phyloP scores from a whole-genome alignment of 1,140 invertebrate genomes.

The Drosophila neocordata region DNA sequence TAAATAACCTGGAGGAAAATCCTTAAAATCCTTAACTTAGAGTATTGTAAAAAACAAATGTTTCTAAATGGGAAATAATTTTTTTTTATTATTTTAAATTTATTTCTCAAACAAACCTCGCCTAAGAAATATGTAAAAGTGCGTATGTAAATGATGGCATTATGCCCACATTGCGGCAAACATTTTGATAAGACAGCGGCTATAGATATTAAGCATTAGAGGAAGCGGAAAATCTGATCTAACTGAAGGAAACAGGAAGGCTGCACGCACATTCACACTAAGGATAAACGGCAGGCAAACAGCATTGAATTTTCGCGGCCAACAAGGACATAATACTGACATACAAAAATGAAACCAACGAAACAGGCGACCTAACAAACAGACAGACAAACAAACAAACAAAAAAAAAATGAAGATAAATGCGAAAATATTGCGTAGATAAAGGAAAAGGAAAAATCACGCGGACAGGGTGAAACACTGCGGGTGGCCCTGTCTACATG shows the following conservation, averaged over 20 bases:
- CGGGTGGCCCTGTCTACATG: slow-evolving; percentile 25
- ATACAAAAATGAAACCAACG: slow-evolving; percentile 25
- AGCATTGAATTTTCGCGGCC: slow-evolving; percentile 32
- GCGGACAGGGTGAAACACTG: slow-evolving; percentile 26
- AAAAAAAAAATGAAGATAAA: slow-evolving; percentile 68
- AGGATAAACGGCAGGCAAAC: slow-evolving; percentile 54
- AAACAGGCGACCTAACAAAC: slow-evolving; percentile 34
- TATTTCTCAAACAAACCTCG: neutral
- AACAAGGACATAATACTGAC: slow-evolving; percentile 33
- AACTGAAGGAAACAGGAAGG: slow-evolving; percentile 20
- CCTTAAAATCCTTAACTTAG: too few species aligned
- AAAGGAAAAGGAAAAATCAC: slow-evolving; percentile 4
- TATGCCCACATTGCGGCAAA: slow-evolving; percentile 46
- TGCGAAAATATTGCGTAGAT: slow-evolving; percentile 64
- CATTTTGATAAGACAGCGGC: slow-evolving; percentile 45
- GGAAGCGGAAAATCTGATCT: slow-evolving; percentile 61
- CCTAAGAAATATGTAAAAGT: neutral
- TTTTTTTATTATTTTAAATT: neutral
- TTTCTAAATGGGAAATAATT: too few species aligned
- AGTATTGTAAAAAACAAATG: too few species aligned
- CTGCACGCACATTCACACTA: neutral
- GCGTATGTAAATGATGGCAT: slow-evolving; percentile 58
- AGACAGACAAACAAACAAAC: slow-evolving; percentile 24
- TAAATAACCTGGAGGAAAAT: too few species aligned
- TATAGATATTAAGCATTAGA: slow-evolving; percentile 36